A percentile compares a stretch with the other conserved stretches of the same genome.
phyloP scores from a whole-genome alignment of 2,888 invertebrate species.

The Dysmachus trigonus region DNA sequence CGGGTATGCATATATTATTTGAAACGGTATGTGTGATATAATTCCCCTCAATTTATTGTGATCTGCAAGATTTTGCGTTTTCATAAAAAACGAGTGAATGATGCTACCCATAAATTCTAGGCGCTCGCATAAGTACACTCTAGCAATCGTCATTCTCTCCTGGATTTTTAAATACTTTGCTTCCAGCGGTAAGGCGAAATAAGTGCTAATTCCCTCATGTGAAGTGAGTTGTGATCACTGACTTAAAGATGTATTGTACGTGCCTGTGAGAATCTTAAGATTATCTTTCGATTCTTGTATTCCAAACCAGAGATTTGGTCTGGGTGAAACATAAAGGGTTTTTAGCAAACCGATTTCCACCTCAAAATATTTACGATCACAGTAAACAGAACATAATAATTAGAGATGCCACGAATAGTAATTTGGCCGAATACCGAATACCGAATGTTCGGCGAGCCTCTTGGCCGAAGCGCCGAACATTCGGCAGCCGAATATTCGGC shows the following conservation, averaged over 20 bases:
- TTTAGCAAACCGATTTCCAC: too few relatives aligned
- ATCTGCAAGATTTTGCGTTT: background rate
- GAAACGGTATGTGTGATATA: background rate
- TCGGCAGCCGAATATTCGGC: too few relatives aligned
- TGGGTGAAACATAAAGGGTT: too few relatives aligned
- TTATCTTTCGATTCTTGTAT: background rate
- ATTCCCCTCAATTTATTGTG: background rate
- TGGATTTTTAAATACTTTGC: background rate
- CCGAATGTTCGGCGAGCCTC: too few relatives aligned
- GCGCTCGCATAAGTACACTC: background rate
- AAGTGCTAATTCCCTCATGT: background rate
- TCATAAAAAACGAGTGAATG: background rate
- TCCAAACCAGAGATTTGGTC: too few relatives aligned
- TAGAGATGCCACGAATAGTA: too few relatives aligned
- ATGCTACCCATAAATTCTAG: background rate
- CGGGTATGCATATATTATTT: background rate
- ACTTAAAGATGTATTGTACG: background rate
- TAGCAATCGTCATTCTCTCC: background rate
- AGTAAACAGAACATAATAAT: too few relatives aligned
- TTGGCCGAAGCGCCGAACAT: too few relatives aligned
- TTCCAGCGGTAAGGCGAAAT: background rate
- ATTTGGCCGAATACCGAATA: too few relatives aligned
- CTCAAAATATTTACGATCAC: too few relatives aligned
- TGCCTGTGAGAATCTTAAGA: background rate
- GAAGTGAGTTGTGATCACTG: background rate